phyloP scores from a whole-genome alignment of 2,888 invertebrate species.

The Frankliniella intonsa region DNA sequence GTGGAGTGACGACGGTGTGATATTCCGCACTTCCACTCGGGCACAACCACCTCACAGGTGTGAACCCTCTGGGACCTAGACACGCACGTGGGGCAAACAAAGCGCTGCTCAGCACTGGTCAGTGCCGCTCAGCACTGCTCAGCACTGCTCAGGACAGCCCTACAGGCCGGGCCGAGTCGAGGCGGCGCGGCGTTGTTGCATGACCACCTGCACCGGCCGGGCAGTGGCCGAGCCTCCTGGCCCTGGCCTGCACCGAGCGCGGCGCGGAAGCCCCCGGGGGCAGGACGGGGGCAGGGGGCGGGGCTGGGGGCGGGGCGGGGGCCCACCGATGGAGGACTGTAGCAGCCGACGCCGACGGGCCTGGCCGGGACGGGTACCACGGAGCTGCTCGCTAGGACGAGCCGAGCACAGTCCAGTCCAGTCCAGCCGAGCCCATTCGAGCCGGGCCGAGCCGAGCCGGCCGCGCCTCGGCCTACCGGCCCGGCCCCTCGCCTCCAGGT shows the following conservation, averaged over 20 bases:
- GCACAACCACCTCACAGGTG: no score
- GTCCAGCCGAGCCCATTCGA: no score
- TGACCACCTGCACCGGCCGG: slow-evolving; percentile 15
- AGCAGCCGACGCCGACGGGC: neutral
- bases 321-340: neutral
- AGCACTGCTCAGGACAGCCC: no score
- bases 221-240: neutral
- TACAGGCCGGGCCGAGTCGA: neutral
- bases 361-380: neutral
- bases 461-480: neutral
- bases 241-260: neutral
- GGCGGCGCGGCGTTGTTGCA: neutral
- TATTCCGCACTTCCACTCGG: no score
- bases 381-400: neutral
- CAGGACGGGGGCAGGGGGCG: neutral
- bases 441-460: neutral
- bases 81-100: no score
- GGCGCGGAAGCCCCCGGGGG: neutral
- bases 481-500: no score
- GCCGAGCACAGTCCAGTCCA: no score
- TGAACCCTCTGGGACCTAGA: no score
- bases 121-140: no score
- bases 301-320: neutral
- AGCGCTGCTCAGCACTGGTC: no score
- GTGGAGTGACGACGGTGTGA: no score